phyloP scores from a whole-genome alignment of 2,797 vertebrate genomes.

The Helarctos malayanus region DNA sequence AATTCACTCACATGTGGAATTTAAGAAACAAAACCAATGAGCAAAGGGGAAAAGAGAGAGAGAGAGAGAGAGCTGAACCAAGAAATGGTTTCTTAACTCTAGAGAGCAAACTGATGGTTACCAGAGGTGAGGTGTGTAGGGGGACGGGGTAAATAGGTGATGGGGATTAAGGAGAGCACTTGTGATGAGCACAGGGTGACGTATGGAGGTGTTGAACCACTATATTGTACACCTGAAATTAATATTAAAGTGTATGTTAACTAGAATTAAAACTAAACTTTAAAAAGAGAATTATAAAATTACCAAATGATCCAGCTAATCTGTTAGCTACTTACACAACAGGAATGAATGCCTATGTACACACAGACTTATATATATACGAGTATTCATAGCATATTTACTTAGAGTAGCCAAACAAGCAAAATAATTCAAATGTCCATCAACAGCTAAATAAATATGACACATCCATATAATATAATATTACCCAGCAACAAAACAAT shows the following conservation, averaged over 20 bases:
- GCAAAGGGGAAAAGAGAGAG: background rate
- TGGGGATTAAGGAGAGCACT: background rate
- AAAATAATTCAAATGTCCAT: background rate
- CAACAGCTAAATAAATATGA: background rate
- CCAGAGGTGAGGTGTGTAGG: background rate
- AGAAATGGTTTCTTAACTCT: background rate
- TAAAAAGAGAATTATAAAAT: background rate
- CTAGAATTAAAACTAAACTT: background rate
- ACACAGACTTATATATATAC: background rate
- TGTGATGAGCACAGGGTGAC: background rate
- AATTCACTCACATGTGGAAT: background rate
- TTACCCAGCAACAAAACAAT: background rate
- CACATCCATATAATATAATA: background rate
- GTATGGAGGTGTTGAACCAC: background rate
- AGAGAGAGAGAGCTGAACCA: background rate
- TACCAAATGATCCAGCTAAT: background rate
- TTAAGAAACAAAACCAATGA: background rate
- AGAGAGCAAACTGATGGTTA: background rate
- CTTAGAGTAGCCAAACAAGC: background rate
- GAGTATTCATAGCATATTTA: background rate
- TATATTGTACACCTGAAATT: background rate
- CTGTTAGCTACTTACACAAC: background rate
- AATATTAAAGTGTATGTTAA: background rate
- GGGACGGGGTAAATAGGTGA: background rate
- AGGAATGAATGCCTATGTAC: background rate